phyloP scores from a whole-genome alignment of 2,797 vertebrate genomes.

The Etheostoma perlongum region DNA sequence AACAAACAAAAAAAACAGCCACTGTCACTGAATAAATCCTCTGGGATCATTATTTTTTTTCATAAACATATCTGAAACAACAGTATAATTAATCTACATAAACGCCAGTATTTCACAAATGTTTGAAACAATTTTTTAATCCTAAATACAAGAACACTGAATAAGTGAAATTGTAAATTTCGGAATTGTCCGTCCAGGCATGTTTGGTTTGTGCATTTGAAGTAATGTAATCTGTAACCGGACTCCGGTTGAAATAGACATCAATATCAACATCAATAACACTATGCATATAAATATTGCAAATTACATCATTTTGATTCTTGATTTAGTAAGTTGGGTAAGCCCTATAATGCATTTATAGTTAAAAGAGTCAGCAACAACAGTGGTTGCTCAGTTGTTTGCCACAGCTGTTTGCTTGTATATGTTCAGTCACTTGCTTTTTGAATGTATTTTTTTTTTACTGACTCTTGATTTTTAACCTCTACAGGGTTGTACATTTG shows the following conservation, averaged over 20 bases:
- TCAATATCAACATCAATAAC: neutral
- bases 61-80: too few relatives aligned
- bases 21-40: neutral
- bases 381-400: neutral
- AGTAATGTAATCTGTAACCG: neutral
- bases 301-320: too few relatives aligned
- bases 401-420: neutral
- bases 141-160: neutral
- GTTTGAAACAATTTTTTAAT: neutral
- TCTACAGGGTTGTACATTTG: conserved; percentile 41
- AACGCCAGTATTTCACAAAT: neutral
- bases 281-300: neutral
- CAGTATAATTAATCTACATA: neutral
- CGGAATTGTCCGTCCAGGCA: neutral
- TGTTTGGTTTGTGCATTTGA: neutral
- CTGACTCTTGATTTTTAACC: conserved; percentile 11
- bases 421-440: neutral
- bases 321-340: neutral
- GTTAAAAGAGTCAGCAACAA: neutral
- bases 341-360: neutral
- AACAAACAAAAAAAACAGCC: neutral
- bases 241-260: neutral
- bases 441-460: conserved; percentile 2
- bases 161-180: neutral
- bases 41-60: too few relatives aligned